Base-by-base conservation (phyloP, 2,888 invertebrate genomes). In the Eledona agricola region DNA sequence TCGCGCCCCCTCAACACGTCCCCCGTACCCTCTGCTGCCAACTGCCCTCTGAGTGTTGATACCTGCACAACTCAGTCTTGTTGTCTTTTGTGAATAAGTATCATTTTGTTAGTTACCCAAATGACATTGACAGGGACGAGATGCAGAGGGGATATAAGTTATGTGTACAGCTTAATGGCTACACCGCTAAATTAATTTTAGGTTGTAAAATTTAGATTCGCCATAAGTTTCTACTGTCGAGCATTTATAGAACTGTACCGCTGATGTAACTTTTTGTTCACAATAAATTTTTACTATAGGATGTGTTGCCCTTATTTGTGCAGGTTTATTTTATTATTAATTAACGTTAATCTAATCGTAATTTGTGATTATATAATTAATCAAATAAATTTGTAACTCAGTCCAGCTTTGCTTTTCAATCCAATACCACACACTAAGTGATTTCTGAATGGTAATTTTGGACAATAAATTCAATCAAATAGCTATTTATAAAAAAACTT, bases 151-250 rank as follows among this genome's bases (percentile, higher is more conserved):
- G 51, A 50, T 35, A 58, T n/a, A n/a, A 25, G 37, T 53, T 63
- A 59, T 60, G 60, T 70, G 70, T 72, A 71, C 71, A 71, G 69
- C 70, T 70, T 70, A 57, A 61, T 60, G 65, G 64, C 61, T 66
- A 62, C 64, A 65, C 63, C 59, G 68, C 69, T 67, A 64, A 68
- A 67, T 64, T 65, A 60, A 62, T 64, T 68, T 67, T 67, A 64
- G 66, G 60, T 60, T 59, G 63, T 57, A 64, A 54, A 54, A 53
- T 29, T 63, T 69, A 69, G 63, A 60, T 57, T 58, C 60, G 65
- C 65, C 64, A 62, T 68, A 66, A 65, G 63, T 63, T 66, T 63
- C 65, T 66, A 66, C 56, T 63, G 55, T 63, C 57, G 46, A 62
- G 62, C 64, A 64, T 64, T 60, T 61, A 62, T 57, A 54, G 56